phyloP scores from a whole-genome alignment of 2,113 vertebrate species.

The Caranx melampygus region DNA sequence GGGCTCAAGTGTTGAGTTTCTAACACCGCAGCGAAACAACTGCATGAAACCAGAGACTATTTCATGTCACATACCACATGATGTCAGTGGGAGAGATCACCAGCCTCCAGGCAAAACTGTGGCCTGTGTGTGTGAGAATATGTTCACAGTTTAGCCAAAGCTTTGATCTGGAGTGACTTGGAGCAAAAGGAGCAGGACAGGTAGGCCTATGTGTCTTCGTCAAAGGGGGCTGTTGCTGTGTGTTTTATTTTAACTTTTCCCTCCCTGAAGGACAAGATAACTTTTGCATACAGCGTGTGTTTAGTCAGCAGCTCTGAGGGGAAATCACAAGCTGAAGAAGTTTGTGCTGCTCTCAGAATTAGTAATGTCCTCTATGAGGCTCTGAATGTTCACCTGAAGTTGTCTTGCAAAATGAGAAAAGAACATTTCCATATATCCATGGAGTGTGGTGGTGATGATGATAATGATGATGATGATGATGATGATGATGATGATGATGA shows the following conservation, averaged over 20 bases:
- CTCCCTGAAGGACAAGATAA: neutral
- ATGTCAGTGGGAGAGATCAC: conserved; percentile 4
- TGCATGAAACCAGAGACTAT: conserved; percentile 11
- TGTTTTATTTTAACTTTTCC: conserved; percentile 5
- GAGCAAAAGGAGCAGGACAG: neutral
- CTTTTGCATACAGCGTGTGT: neutral
- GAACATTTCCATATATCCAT: conserved; percentile 19
- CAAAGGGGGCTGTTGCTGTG: neutral
- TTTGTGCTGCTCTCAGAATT: neutral
- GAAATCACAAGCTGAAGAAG: conserved; percentile 30
- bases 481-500: no score
- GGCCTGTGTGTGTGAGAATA: neutral
- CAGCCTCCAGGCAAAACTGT: neutral
- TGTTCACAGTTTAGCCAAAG: conserved; percentile 3
- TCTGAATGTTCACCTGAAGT: neutral
- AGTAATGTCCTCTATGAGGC: neutral
- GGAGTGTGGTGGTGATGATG: neutral
- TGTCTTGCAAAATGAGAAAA: conserved; percentile 14
- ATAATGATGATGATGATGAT: no score
- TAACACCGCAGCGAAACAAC: conserved; percentile 4
- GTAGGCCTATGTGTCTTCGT: neutral
- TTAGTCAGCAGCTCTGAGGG: conserved; percentile 13
- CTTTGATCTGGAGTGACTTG: conserved; percentile 2
- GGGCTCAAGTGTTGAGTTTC: conserved; percentile 23
- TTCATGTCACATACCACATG: conserved; percentile 17